Evolutionary conservation across 1,140 invertebrate genomes (phyloP).

Genomic region (Stenopsyche tienmushanensis): DNA sequence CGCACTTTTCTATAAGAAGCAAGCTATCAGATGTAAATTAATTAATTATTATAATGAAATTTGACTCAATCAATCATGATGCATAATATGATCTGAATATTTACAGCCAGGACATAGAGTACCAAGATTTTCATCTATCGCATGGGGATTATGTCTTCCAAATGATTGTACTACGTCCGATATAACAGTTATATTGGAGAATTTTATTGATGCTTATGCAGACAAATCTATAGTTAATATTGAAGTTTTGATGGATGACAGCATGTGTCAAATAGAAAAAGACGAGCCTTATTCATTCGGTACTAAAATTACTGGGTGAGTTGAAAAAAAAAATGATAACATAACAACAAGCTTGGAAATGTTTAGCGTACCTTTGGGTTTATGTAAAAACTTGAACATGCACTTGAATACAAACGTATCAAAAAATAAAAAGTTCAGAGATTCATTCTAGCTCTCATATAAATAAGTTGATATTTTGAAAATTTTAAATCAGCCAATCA

Average conservation of each 20-base stretch:
- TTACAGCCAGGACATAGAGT: conserved; percentile 65
- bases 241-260: conserved; percentile 57
- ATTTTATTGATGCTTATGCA: conserved; percentile 51
- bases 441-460: too few species aligned
- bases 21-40: conserved; percentile 64
- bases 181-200: conserved; percentile 56
- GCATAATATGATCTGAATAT: conserved; percentile 19
- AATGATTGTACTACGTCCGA: conserved; percentile 58
- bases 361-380: neutral
- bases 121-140: conserved; percentile 61
- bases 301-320: conserved; percentile 56
- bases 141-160: conserved; percentile 66
- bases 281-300: conserved; percentile 44
- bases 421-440: too few species aligned
- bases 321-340: too few species aligned
- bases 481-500: too few species aligned
- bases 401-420: too few species aligned
- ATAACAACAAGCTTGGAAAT: too few species aligned
- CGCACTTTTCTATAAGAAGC: conserved; percentile 64
- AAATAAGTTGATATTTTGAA: too few species aligned
- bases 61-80: too few species aligned
- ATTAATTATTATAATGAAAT: neutral
- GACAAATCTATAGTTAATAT: conserved; percentile 39
- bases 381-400: conserved; percentile 9
- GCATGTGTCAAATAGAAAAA: conserved; percentile 61